These are phyloP conservation scores for Drosophila nigricruria DNA, from an alignment of 2,888 invertebrate genomes.

Conservation along the genomic window DNA sequence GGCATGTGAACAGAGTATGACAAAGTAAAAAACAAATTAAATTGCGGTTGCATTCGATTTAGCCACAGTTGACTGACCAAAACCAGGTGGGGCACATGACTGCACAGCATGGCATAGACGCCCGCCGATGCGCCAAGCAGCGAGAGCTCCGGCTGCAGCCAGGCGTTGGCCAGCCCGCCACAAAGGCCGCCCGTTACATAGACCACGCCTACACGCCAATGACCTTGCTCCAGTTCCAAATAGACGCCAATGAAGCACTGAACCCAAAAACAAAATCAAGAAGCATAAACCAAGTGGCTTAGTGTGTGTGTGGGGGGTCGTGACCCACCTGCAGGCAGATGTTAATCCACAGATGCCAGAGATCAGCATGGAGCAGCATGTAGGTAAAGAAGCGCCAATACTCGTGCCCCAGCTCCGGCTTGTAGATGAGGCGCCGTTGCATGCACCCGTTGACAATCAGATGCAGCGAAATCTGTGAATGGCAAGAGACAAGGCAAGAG, in stretches of 20 bases:
- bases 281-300: constrained; percentile 8
- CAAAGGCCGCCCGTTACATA: constrained; percentile 92
- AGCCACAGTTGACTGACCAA: constrained; percentile 86
- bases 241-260: constrained; percentile 84
- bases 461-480: constrained; percentile 68
- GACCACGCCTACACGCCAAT: constrained; percentile 89
- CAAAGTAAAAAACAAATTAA: constrained; percentile 17
- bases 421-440: constrained; percentile 71
- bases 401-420: constrained; percentile 60
- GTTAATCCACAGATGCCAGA: constrained; percentile 92
- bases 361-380: constrained; percentile 92
- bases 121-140: constrained; percentile 96
- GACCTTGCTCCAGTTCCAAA: constrained; percentile 91
- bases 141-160: constrained; percentile 90
- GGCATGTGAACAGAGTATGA: constrained; percentile 3
- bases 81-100: constrained; percentile 93
- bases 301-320: too few species aligned
- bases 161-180: constrained; percentile 91
- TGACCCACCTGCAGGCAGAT: constrained; percentile 88
- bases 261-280: neutral
- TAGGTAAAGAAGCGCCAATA: constrained; percentile 92
- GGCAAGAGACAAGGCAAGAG: constrained; percentile 10
- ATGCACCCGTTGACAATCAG: constrained; percentile 68
- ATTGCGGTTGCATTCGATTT: constrained; percentile 56
- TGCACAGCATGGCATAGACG: constrained; percentile 94